Conservation (phyloP, 2,888 invertebrate species). For the Calameuta pallipes region DNA sequence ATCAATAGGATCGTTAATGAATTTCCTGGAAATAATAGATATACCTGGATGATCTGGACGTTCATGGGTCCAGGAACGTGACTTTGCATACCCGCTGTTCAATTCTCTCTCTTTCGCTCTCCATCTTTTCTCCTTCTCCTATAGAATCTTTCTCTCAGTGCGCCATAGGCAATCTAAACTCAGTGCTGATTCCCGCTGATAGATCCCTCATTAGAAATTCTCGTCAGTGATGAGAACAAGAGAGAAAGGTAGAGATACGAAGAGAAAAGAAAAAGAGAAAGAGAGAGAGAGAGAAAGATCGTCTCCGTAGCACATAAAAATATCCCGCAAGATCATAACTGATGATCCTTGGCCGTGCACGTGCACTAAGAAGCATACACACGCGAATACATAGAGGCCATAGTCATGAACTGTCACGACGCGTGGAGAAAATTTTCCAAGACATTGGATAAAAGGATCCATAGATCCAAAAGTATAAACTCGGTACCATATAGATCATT, state of each 20-base stretch:
- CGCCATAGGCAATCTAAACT: background rate
- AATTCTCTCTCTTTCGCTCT: background rate
- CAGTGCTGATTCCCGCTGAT: background rate
- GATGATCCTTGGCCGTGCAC: conserved; percentile 7
- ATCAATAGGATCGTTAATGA: background rate
- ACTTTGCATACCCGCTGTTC: background rate
- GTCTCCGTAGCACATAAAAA: background rate
- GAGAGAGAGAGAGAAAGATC: background rate
- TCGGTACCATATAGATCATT: background rate
- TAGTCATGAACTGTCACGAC: background rate
- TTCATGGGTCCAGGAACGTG: background rate
- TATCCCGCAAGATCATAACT: background rate
- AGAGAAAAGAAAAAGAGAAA: background rate
- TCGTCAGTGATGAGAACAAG: conserved; percentile 2
- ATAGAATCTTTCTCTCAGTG: background rate
- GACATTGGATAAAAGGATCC: background rate
- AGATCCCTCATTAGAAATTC: conserved; percentile 6
- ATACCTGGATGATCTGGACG: background rate
- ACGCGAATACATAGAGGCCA: background rate
- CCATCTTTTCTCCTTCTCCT: background rate
- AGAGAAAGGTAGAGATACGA: background rate
- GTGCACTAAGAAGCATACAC: background rate
- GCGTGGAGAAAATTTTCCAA: background rate
- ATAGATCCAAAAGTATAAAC: background rate
- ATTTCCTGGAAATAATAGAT: background rate